phyloP scores from a whole-genome alignment of 1,140 invertebrate genomes.

The Plectrocnemia conspersa region DNA sequence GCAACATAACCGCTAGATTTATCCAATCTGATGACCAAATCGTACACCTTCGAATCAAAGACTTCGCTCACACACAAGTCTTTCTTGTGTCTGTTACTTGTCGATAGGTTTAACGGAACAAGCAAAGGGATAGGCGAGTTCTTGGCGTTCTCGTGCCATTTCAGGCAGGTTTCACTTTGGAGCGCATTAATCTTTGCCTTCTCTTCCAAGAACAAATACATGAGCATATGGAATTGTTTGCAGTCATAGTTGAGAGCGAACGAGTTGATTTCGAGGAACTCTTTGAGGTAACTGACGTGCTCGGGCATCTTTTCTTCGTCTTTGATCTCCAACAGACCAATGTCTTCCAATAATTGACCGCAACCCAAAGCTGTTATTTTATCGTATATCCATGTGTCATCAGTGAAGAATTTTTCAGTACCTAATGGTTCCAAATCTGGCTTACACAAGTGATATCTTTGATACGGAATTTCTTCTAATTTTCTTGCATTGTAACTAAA shows the following conservation, averaged over 20 bases:
- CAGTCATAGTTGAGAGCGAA: conserved; percentile 69
- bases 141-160: conserved; percentile 44
- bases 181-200: conserved; percentile 41
- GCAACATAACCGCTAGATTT: conserved; percentile 62
- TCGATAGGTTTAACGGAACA: conserved; percentile 43
- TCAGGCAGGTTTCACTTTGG: conserved; percentile 42
- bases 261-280: conserved; percentile 61
- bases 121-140: conserved; percentile 53
- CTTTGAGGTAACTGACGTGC: conserved; percentile 59
- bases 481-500: conserved; percentile 72
- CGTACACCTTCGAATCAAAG: conserved; percentile 46
- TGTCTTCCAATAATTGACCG: conserved; percentile 62
- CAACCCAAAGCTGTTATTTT: conserved; percentile 68
- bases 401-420: conserved; percentile 52
- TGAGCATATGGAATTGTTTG: conserved; percentile 67
- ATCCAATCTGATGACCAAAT: conserved; percentile 55
- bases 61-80: conserved; percentile 43
- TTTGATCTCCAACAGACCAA: conserved; percentile 51
- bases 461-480: conserved; percentile 77
- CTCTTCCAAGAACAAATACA: conserved; percentile 54
- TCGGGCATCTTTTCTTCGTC: conserved; percentile 42
- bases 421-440: conserved; percentile 44
- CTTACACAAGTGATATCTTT: conserved; percentile 50
- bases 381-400: conserved; percentile 68
- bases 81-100: conserved; percentile 39